Conservation (phyloP, 1,140 invertebrate genomes). For the Armadillidium nasatum region DNA sequence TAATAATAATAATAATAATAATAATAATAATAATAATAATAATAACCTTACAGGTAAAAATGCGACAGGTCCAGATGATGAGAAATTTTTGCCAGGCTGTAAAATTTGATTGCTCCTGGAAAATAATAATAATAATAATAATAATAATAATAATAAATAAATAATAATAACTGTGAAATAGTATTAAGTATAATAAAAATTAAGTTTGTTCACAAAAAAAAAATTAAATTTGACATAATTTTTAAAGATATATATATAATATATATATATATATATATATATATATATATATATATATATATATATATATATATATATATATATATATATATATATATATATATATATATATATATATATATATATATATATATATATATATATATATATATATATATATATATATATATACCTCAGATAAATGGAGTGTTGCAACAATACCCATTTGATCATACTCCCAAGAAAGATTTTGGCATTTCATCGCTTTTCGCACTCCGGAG, state of each 20-base stretch:
- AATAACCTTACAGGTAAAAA: constrained; percentile 68
- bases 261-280: not conserved
- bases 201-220: not conserved
- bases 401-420: constrained; percentile 52
- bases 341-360: too few relatives aligned
- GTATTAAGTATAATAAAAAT: not conserved
- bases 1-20: not conserved
- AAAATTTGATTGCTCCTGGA: constrained; percentile 55
- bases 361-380: too few relatives aligned
- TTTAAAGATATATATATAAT: not conserved
- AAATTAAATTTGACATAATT: not conserved
- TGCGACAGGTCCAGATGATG: constrained; percentile 82
- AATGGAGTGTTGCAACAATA: constrained; percentile 79
- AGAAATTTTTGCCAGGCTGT: constrained; percentile 95
- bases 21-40: constrained; percentile 25
- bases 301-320: too few relatives aligned
- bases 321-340: too few relatives aligned
- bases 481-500: constrained; percentile 73
- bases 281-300: too few relatives aligned
- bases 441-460: constrained; percentile 85
- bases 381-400: too few relatives aligned
- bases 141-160: not conserved
- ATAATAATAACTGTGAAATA: not conserved
- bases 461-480: constrained; percentile 69
- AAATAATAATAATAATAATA: not conserved